These are phyloP conservation scores for Ptiloglossa arizonensis DNA, from an alignment of 1,140 invertebrate species.

Conservation along the genomic window DNA sequence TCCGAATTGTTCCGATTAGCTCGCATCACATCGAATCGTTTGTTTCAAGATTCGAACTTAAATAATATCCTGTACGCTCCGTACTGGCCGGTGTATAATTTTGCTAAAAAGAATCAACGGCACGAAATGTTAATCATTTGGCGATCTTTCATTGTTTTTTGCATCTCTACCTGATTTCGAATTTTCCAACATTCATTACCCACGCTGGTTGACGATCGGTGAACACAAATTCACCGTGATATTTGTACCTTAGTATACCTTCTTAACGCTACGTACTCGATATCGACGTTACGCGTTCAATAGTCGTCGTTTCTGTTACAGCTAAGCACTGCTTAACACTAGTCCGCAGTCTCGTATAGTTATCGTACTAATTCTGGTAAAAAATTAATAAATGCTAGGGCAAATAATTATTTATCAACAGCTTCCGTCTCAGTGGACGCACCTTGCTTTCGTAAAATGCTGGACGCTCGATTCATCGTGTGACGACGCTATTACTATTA, in stretches of 20 bases:
- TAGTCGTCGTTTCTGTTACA: not conserved
- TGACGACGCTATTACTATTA: not conserved
- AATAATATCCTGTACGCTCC: not conserved
- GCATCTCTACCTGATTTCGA: no score
- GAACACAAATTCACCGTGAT: not conserved
- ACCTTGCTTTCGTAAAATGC: no score
- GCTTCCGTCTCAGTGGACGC: not conserved
- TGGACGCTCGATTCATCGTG: not conserved
- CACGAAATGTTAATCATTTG: not conserved
- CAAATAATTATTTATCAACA: slow-evolving; percentile 10
- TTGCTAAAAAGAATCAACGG: not conserved
- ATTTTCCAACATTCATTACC: not conserved
- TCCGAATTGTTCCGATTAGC: not conserved
- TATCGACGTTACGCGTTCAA: not conserved
- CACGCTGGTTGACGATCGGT: not conserved
- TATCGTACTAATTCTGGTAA: slow-evolving; percentile 24
- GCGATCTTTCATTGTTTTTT: not conserved
- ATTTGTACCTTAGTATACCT: not conserved
- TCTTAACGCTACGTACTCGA: not conserved
- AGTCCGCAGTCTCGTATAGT: not conserved
- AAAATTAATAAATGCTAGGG: slow-evolving; percentile 31
- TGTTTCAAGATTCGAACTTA: not conserved
- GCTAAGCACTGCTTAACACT: slow-evolving; percentile 29
- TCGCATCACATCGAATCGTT: not conserved
- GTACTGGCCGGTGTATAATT: not conserved